These are phyloP conservation scores for Bruchidius siliquastri DNA, from an alignment of 2,888 invertebrate genomes.

Conservation along the genomic window DNA sequence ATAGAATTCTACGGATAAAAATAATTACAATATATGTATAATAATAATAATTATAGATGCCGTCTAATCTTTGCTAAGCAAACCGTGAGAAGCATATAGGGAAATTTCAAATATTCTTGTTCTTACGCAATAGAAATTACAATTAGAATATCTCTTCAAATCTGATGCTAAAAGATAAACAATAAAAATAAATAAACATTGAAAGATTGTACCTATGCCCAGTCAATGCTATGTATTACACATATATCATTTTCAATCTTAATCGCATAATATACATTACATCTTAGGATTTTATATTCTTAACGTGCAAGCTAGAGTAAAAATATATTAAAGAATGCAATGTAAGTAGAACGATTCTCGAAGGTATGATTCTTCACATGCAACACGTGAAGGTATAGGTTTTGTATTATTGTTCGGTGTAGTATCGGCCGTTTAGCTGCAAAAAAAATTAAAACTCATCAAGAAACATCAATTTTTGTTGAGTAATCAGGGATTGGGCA, in stretches of 20 bases:
- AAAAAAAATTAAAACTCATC: constrained; percentile 20
- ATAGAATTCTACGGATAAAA: constrained; percentile 40
- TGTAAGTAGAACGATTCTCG: constrained; percentile 33
- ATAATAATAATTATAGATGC: constrained; percentile 33
- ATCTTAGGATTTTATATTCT: constrained; percentile 35
- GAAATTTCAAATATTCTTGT: constrained; percentile 3
- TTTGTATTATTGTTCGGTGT: constrained; percentile 22
- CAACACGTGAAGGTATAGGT: constrained; percentile 37
- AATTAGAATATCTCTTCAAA: background rate
- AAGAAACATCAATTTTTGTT: no score
- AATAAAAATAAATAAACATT: background rate
- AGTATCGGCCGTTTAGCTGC: constrained; percentile 37
- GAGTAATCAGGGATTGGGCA: no score
- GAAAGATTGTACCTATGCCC: background rate
- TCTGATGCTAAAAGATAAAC: background rate
- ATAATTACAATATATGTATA: constrained; percentile 35
- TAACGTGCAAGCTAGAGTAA: constrained; percentile 41
- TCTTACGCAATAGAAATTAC: background rate
- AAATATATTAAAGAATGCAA: constrained; percentile 36
- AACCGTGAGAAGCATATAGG: constrained; percentile 23
- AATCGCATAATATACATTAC: constrained; percentile 36
- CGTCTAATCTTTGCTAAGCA: constrained; percentile 39
- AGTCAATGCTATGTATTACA: background rate
- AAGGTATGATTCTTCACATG: constrained; percentile 31
- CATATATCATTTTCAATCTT: constrained; percentile 24